phyloP scores from a whole-genome alignment of 2,797 vertebrate genomes.

The Catostomus latipinnis region DNA sequence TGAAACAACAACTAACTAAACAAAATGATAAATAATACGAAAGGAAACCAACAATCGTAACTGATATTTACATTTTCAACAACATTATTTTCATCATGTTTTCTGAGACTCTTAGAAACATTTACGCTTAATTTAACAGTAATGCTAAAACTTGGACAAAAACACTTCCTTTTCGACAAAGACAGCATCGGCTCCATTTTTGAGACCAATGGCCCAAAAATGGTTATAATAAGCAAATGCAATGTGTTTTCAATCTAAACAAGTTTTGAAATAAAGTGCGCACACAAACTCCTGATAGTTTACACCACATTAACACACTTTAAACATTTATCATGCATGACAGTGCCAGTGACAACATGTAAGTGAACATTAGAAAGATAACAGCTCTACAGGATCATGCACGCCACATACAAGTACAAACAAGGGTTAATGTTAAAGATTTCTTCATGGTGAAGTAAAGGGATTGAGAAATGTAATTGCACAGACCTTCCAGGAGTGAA shows the following conservation, averaged over 20 bases:
- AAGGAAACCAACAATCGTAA: background rate
- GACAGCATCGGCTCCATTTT: background rate
- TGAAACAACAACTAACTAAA: background rate
- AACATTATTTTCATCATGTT: background rate
- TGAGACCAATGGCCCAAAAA: background rate
- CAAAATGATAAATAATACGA: background rate
- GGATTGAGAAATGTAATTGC: constrained; percentile 46
- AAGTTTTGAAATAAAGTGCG: constrained; percentile 28
- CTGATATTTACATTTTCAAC: background rate
- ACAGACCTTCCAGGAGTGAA: constrained; percentile 36
- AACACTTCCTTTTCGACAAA: background rate
- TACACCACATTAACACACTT: constrained; percentile 32
- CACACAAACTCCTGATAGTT: constrained; percentile 8
- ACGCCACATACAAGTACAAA: constrained; percentile 53
- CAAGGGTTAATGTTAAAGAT: constrained; percentile 15
- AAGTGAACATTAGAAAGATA: constrained; percentile 45
- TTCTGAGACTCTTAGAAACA: constrained; percentile 11
- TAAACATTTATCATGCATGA: constrained; percentile 57
- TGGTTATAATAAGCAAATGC: constrained; percentile 10
- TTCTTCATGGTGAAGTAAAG: constrained; percentile 40
- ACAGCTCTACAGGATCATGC: constrained; percentile 39
- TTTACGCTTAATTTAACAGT: constrained; percentile 4
- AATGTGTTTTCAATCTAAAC: background rate
- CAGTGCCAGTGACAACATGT: constrained; percentile 42
- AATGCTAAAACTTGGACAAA: constrained; percentile 19